Base-by-base conservation (phyloP, 92 coral and sea anemone species). In the Porites divaricata region DNA sequence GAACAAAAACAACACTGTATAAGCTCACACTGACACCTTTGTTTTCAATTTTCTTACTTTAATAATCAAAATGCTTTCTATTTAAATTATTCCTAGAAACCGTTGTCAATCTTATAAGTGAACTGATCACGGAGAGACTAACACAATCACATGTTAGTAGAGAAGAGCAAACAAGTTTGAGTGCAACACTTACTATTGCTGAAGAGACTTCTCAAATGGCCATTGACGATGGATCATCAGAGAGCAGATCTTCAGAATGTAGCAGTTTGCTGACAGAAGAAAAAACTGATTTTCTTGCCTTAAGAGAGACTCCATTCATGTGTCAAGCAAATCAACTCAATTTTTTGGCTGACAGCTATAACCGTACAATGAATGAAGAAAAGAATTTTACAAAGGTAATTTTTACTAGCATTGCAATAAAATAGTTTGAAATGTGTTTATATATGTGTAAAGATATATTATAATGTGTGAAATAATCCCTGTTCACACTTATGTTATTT, bases 131-230 rank as follows among this genome's bases (percentile, higher is more conserved):
- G 93, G 98, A 94, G 67, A 84, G 92, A 78, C 87, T 94, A 21
- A 70, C 2, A 52, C 92, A 23, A 68, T 73, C 58, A 74, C 35
- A 75, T 20, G 71, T 5, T 11, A 28, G 45, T 35, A 4, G 20
- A 53, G 65, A 56, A 65, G 70, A 57, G 41, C 78, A n/a, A 41
- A 45, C 66, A 6, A 67, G 51, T 45, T 51, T 68, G 62, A 82
- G 86, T 76, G 79, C 86, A 45, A 88, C 89, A n/a, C 82, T 87
- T 8, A 90, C 89, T 9, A 88, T 87, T 51, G 93, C 91, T 11
- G 91, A 92, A 75, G 93, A 89, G 79, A 89, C 95, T 14, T 89
- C 93, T 2, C 93, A 92, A 49, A 90, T 87, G 91, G 96, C 77
- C 24, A 91, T 91, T 50, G 93, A 84, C 50, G 93, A 91, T 85